Evolutionary conservation across 2,888 invertebrate genomes (phyloP), one percentile per base, ranked within the genome.

Genomic region (Alsophila aescularia): DNA sequence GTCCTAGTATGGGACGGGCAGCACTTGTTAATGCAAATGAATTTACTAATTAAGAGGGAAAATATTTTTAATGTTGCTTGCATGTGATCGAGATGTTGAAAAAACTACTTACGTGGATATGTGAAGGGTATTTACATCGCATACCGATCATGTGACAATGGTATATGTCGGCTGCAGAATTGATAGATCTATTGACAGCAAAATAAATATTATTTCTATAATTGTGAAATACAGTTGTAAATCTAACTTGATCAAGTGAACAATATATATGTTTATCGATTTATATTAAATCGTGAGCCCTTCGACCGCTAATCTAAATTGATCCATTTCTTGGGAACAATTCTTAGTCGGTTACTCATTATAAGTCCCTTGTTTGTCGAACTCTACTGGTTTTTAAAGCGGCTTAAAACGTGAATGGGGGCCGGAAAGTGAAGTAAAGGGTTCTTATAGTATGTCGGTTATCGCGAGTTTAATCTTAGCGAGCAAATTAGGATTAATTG

Each of bases 401-500:
- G 75, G 90, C 90, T 90, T 90, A 89, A 77, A 62, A 70, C 66
- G 69, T 80, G 82, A 83, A 85, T 81, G 67, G 85, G 85, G 62
- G 50, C 55, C 77, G 81, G 80, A 77, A 81, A 83, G 75, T 67
- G 72, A 80, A 85, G 86, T 79, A 89, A 90, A 89, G 90, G 90
- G 90, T 87, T 87, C 83, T 71, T 82, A 80, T 75, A 80, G 79
- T 85, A 85, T 79, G 81, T 73, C 79, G 81, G 81, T 84, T 90
- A 90, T 90, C 90, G 83, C 68, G 65, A 77, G 79, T 79, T 85
- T 90, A 88, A 90, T 90, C 90, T 91, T 81, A 74, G 83, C 83
- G 81, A 80, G 81, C 87, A 86, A 91, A 90, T 90, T 91, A 84
- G 91, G 91, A 91, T 90, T 90, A 90, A 90, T 91, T 87, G 88